Evolutionary conservation across 2,797 vertebrate genomes (phyloP), one percentile per base, ranked within the genome.

Genomic region (Sciurus carolinensis): DNA sequence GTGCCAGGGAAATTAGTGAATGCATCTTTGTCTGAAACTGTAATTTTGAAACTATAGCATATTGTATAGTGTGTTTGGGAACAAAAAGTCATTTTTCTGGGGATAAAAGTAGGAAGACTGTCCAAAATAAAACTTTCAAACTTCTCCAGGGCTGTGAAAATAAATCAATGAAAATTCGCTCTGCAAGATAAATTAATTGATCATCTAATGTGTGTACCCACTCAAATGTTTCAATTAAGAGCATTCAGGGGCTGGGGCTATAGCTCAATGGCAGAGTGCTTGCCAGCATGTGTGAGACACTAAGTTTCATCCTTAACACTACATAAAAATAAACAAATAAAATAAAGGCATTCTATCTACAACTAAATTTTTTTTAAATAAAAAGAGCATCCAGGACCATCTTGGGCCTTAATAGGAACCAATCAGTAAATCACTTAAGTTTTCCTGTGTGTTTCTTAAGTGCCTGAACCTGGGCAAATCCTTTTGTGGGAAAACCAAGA

Each of bases 221-320:
- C 79, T 85, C 39, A 72, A 72, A 36, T 92, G 47, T 91, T 96
- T 93, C 83, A n/a, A 30, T 92, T 87, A 81, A 95, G 62, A 95
- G 67, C 36, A 36, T 59, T 33, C 73, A 86, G 36, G 80, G 13
- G 64, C 30, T 33, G 30, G 64, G 64, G 54, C 18, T 22, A 22
- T 22, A 22, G 54, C 54, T 57, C 54, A 57, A 18, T 22, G 54
- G 54, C 20, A 57, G 54, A 8, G 20, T 8, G 7, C 54, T 57
- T 57, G 20, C 7, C 54, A 20, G 7, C 7, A 57, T 7, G 20
- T 57, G 54, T 57, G 20, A 57, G 54, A 18, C 54, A 57, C 20
- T 57, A 18, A 1, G 7, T 57, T 57, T 57, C 20, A 57, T 20
- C 54, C 54, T 57, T 57, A 57, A 18, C 54, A 57, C 54, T 7